Percentiles rank a stretch among this genome's conserved stretches.
phyloP scores from a whole-genome alignment of 2,797 vertebrate genomes.

The Hypotaenidia philippensis region DNA sequence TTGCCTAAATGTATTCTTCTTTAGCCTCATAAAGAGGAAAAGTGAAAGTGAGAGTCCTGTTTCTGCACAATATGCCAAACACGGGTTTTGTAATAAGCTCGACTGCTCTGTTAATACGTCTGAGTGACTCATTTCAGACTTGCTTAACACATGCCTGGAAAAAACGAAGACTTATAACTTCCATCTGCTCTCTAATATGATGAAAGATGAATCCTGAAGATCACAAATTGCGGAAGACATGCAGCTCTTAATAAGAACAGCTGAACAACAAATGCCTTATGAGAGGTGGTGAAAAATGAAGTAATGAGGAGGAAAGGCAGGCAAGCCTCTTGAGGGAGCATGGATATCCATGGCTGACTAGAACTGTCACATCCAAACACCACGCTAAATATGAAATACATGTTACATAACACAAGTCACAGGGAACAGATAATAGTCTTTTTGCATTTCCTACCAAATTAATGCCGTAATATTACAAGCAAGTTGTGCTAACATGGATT shows the following conservation, averaged over 20 bases:
- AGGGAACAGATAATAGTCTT: not conserved
- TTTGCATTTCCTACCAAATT: not conserved
- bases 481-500: not conserved
- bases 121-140: constrained; percentile 68
- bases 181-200: constrained; percentile 64
- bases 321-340: constrained; percentile 40
- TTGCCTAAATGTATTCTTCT: not conserved
- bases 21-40: not conserved
- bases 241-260: constrained; percentile 46
- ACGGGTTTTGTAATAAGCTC: constrained; percentile 14
- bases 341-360: constrained; percentile 28
- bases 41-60: constrained; percentile 19
- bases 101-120: constrained; percentile 35
- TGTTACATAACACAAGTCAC: not conserved
- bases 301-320: constrained; percentile 59
- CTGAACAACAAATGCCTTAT: constrained; percentile 50
- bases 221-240: constrained; percentile 44
- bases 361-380: constrained; percentile 44
- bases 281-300: constrained; percentile 62
- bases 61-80: constrained; percentile 17
- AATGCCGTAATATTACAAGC: not conserved
- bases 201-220: constrained; percentile 63
- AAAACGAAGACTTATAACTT: constrained; percentile 48
- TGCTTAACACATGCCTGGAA: constrained; percentile 60
- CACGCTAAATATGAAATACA: constrained; percentile 3